These are phyloP conservation scores for Diplolepis rosae DNA, from an alignment of 2,888 invertebrate genomes.

Conservation along the genomic window DNA sequence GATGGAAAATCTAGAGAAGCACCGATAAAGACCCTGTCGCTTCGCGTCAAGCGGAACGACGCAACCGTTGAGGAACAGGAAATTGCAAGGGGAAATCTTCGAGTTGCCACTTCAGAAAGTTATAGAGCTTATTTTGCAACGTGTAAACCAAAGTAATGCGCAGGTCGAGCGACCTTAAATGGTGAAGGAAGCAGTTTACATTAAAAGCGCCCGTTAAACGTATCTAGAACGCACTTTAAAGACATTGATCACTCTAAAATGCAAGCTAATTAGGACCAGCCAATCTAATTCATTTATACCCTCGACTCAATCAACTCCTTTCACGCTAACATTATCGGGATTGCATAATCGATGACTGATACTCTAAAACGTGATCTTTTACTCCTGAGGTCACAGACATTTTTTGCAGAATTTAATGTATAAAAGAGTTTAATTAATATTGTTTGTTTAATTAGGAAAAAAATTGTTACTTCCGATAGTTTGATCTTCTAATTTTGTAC, in stretches of 20 bases:
- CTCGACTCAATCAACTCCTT: background rate
- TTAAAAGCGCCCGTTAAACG: slow-evolving; percentile 38
- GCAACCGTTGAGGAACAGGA: background rate
- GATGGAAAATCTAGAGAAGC: background rate
- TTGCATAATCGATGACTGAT: background rate
- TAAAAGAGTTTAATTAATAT: background rate
- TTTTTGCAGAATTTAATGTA: background rate
- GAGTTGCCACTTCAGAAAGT: slow-evolving; percentile 30
- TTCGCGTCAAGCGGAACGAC: background rate
- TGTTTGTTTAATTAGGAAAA: background rate
- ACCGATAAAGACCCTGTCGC: slow-evolving; percentile 9
- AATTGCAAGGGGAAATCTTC: slow-evolving; percentile 23
- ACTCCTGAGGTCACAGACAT: background rate
- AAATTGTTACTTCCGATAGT: background rate
- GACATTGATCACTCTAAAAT: background rate
- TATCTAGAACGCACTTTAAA: slow-evolving; percentile 17
- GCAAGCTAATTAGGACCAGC: background rate
- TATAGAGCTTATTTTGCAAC: slow-evolving; percentile 53
- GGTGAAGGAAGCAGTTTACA: slow-evolving; percentile 42
- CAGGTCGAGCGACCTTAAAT: slow-evolving; percentile 39
- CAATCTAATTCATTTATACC: slow-evolving; percentile 7
- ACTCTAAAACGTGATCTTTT: background rate
- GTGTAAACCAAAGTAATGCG: slow-evolving; percentile 51
- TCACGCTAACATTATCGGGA: background rate
- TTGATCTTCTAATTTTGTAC: background rate